phyloP scores from a whole-genome alignment of 1,140 invertebrate species.

The Holcopasites calliopsidis region DNA sequence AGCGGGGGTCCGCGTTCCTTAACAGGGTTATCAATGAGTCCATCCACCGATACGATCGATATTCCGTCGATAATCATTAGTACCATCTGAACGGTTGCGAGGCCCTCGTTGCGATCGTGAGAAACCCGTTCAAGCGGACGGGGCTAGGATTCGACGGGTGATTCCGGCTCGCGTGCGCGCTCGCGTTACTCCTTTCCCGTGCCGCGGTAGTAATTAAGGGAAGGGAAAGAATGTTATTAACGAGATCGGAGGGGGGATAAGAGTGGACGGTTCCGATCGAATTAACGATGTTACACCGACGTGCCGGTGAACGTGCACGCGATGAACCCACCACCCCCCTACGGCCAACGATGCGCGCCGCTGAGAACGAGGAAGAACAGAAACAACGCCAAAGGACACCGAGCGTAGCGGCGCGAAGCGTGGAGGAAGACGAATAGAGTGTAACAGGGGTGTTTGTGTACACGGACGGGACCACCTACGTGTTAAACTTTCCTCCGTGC shows the following conservation, averaged over 20 bases:
- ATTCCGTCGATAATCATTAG: conserved; percentile 8
- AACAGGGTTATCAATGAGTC: neutral
- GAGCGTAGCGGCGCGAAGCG: no score
- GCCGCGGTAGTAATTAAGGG: conserved; percentile 40
- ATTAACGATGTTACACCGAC: conserved; percentile 50
- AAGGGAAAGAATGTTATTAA: conserved; percentile 57
- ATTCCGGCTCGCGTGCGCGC: neutral
- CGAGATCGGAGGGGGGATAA: conserved; percentile 58
- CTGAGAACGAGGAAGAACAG: neutral
- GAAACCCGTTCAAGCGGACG: conserved; percentile 26
- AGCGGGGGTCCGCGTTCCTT: neutral
- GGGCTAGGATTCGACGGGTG: neutral
- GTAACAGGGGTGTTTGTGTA: neutral
- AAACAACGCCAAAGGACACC: neutral
- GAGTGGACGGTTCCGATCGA: conserved; percentile 49
- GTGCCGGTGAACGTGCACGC: conserved; percentile 35
- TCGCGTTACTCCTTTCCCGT: conserved; percentile 27
- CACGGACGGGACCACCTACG: conserved; percentile 37
- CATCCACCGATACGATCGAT: neutral
- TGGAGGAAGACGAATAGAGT: no score
- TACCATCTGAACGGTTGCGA: neutral
- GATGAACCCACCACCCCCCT: neutral
- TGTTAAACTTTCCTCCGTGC: conserved; percentile 61
- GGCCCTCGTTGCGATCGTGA: conserved; percentile 26
- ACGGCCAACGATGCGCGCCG: no score